Conservation (phyloP, 1,140 invertebrate genomes). For the Cryptotermes secundus region DNA sequence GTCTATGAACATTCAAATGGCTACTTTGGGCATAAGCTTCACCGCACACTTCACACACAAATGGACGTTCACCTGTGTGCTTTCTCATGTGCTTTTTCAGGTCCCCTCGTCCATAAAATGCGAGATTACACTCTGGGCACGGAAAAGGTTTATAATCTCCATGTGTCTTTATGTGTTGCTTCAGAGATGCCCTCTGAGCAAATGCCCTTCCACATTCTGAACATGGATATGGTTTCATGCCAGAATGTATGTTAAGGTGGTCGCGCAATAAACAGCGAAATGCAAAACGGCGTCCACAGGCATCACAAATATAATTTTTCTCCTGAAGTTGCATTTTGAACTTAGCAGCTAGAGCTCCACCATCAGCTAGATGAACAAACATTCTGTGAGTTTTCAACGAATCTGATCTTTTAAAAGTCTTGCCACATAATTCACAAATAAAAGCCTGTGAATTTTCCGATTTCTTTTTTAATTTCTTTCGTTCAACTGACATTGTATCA, state of each 20-base stretch:
- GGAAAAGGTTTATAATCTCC: conserved; percentile 26
- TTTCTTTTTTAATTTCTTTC: neutral
- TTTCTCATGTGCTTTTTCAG: conserved; percentile 37
- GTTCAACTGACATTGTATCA: neutral
- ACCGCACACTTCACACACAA: conserved; percentile 47
- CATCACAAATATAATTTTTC: conserved; percentile 45
- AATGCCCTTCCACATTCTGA: conserved; percentile 43
- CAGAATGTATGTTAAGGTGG: conserved; percentile 29
- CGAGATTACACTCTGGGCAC: conserved; percentile 33
- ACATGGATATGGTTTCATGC: conserved; percentile 42
- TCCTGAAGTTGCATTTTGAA: neutral
- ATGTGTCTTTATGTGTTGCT: conserved; percentile 39
- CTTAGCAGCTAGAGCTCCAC: neutral
- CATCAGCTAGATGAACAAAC: conserved; percentile 25
- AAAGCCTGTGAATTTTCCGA: neutral
- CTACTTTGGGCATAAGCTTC: conserved; percentile 46
- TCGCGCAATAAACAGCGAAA: conserved; percentile 46
- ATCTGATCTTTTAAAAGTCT: conserved; percentile 21
- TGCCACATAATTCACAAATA: conserved; percentile 30
- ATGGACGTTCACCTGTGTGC: conserved; percentile 49
- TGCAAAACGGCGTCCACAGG: conserved; percentile 43
- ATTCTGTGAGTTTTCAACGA: conserved; percentile 23
- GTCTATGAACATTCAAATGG: conserved; percentile 38
- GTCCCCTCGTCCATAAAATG: conserved; percentile 34
- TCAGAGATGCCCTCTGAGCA: conserved; percentile 42